Conservation (phyloP, 2,113 vertebrate species). For the Xenopus tropicalis region DNA sequence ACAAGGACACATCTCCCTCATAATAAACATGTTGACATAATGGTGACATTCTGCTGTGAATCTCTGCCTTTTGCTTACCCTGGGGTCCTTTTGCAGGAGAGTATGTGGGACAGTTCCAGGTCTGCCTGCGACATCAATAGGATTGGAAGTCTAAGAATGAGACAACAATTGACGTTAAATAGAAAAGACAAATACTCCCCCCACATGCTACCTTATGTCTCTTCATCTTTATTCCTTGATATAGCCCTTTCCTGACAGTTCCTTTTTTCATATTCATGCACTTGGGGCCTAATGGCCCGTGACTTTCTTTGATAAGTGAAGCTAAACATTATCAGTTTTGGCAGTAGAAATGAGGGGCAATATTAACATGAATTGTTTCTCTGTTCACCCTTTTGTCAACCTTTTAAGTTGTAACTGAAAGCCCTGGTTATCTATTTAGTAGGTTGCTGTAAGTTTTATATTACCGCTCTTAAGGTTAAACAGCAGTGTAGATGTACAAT, state of each 20-base stretch:
- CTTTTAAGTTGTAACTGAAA: constrained; percentile 39
- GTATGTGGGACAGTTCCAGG: constrained; percentile 91
- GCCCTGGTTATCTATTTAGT: constrained; percentile 5
- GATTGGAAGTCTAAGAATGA: constrained; percentile 85
- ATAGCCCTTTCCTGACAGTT: constrained; percentile 30
- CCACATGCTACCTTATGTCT: constrained; percentile 13
- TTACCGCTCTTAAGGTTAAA: constrained; percentile 33
- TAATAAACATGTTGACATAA: constrained; percentile 40
- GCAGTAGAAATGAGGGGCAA: constrained; percentile 20
- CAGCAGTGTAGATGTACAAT: constrained; percentile 22
- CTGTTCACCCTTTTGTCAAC: constrained; percentile 41
- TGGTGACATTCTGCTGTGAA: constrained; percentile 28
- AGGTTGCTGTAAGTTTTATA: constrained; percentile 14
- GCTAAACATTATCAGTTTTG: constrained; percentile 36
- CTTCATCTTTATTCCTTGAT: constrained; percentile 27
- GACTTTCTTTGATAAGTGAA: constrained; percentile 40
- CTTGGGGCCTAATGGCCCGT: constrained; percentile 34
- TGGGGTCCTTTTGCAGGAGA: constrained; percentile 93
- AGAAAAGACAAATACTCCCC: constrained; percentile 13
- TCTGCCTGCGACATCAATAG: constrained; percentile 87
- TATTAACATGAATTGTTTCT: constrained; percentile 32
- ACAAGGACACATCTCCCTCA: constrained; percentile 32
- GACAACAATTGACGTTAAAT: constrained; percentile 42
- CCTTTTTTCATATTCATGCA: constrained; percentile 34
- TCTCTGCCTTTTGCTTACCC: constrained; percentile 68